Conservation (phyloP, 2,797 vertebrate species). For the Acanthiza pusilla region DNA sequence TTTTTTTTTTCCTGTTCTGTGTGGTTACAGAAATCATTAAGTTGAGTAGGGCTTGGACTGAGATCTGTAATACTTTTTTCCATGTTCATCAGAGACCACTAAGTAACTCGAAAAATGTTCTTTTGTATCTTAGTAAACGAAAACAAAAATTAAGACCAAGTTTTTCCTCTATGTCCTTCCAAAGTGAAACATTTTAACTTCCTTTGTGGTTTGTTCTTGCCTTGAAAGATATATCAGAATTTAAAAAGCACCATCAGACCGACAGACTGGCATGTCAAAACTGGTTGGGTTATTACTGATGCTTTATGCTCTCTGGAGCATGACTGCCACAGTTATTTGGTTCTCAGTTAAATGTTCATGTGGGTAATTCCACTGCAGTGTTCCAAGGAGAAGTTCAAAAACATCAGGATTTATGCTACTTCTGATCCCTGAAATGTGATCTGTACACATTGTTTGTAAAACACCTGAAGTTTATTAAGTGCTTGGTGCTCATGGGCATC, state of each 20-base stretch:
- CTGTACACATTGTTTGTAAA: neutral
- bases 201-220: neutral
- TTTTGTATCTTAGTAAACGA: slow-evolving; percentile 18
- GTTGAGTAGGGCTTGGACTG: neutral
- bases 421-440: neutral
- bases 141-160: slow-evolving; percentile 2
- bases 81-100: neutral
- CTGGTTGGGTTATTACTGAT: neutral
- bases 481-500: neutral
- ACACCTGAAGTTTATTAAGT: neutral
- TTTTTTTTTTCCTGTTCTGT: neutral
- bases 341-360: neutral
- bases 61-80: slow-evolving; percentile 42
- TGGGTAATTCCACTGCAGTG: neutral
- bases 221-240: neutral
- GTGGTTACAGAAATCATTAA: neutral
- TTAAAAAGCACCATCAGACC: neutral
- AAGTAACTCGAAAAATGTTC: slow-evolving; percentile 16
- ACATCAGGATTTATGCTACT: neutral
- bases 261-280: neutral
- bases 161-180: slow-evolving; percentile 7
- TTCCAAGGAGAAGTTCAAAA: slow-evolving; percentile 5
- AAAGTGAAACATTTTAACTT: neutral
- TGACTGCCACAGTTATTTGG: slow-evolving; percentile 30
- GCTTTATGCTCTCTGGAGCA: slow-evolving; percentile 40